Conservation (phyloP, 2,888 invertebrate species). For the Hypselothyrea guttata region DNA sequence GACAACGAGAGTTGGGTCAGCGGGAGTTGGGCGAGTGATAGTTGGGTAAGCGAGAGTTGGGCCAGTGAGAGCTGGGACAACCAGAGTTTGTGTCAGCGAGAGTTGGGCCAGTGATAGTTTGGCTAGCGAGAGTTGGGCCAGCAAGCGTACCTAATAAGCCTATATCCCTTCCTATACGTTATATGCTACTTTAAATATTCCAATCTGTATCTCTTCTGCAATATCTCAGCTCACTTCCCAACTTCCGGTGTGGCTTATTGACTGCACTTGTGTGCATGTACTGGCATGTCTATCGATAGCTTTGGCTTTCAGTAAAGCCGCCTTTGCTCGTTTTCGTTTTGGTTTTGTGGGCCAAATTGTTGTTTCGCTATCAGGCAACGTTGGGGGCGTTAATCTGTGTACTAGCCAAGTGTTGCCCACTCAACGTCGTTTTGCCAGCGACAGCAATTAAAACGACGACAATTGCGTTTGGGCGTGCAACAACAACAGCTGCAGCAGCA, state of each 20-base stretch:
- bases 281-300: slow-evolving; percentile 10
- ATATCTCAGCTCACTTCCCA: slow-evolving; percentile 11
- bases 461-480: slow-evolving; percentile 68
- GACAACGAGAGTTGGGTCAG: too few relatives aligned
- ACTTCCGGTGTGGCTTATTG: slow-evolving; percentile 2
- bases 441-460: slow-evolving; percentile 72
- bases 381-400: slow-evolving; percentile 56
- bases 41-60: too few relatives aligned
- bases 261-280: slow-evolving; percentile 5
- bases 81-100: too few relatives aligned
- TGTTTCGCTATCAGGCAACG: slow-evolving; percentile 37
- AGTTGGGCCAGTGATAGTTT: too few relatives aligned
- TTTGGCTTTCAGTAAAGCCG: slow-evolving; percentile 28
- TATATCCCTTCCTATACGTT: too few relatives aligned
- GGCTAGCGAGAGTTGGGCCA: too few relatives aligned
- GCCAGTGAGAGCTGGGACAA: too few relatives aligned
- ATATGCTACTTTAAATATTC: too few relatives aligned
- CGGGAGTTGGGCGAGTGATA: too few relatives aligned
- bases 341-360: slow-evolving; percentile 19
- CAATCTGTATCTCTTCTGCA: too few relatives aligned
- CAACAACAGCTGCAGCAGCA: slow-evolving; percentile 8
- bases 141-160: too few relatives aligned
- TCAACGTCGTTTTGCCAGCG: slow-evolving; percentile 35
- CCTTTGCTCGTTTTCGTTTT: neutral
- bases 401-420: slow-evolving; percentile 51